Evolutionary conservation across 2,113 vertebrate genomes (phyloP).

Genomic region (Lycaon pictus): DNA sequence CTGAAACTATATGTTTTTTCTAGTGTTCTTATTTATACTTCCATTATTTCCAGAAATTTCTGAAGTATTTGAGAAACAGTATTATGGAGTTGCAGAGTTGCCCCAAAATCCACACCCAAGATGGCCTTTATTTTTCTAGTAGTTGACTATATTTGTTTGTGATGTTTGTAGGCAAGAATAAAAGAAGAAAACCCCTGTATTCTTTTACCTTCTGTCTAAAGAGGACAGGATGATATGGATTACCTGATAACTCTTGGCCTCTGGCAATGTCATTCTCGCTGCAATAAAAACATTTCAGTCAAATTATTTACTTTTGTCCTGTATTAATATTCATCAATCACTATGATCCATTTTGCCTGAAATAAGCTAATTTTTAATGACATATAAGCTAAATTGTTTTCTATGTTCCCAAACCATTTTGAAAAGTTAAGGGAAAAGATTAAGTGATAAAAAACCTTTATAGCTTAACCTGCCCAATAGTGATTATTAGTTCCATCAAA

Average conservation of each 20-base stretch:
- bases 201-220: neutral
- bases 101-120: neutral
- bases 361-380: conserved; percentile 41
- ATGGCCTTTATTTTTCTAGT: neutral
- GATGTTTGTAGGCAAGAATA: neutral
- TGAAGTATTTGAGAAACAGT: neutral
- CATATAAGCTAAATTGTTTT: neutral
- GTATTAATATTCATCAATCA: neutral
- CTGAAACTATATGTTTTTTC: neutral
- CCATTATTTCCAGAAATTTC: neutral
- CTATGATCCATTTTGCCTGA: neutral
- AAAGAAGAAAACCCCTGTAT: neutral
- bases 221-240: neutral
- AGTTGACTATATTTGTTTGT: neutral
- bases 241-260: neutral
- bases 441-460: neutral
- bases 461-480: neutral
- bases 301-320: neutral
- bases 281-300: neutral
- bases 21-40: neutral
- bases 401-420: neutral
- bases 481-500: conserved; percentile 49
- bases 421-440: conserved; percentile 45
- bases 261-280: neutral
- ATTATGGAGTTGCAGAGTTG: neutral